A percentile compares a stretch with the other conserved stretches of the same genome.
Evolutionary conservation across 1,140 invertebrate species (phyloP).

Genomic region (Saccostrea cuccullata): DNA sequence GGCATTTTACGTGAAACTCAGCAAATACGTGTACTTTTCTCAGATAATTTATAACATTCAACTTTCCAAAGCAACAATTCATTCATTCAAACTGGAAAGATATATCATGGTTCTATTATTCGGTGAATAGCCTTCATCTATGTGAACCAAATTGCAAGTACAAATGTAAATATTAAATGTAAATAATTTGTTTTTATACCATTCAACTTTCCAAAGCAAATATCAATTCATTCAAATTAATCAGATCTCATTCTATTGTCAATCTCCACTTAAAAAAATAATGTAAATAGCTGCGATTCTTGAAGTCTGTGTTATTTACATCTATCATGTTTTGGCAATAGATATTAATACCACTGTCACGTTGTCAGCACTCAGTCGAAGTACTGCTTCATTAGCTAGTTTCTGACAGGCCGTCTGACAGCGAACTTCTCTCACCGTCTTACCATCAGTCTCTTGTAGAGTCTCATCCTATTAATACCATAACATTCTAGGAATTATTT

Average conservation of each 20-base stretch:
- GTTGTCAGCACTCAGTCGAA: slow-evolving; percentile 80
- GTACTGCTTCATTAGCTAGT: slow-evolving; percentile 79
- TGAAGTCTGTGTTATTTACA: neutral
- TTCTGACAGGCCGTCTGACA: slow-evolving; percentile 76
- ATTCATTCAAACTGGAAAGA: neutral
- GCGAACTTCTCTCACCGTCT: slow-evolving; percentile 62
- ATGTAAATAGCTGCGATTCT: neutral
- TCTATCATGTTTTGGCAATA: slow-evolving; percentile 7
- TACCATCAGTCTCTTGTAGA: slow-evolving; percentile 49
- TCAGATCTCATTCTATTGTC: neutral
- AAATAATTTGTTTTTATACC: no score
- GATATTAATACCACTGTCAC: slow-evolving; percentile 78
- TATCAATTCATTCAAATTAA: neutral
- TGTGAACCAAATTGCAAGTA: no score
- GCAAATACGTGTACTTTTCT: no score
- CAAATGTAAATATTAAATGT: no score
- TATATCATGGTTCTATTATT: no score
- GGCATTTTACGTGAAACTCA: no score
- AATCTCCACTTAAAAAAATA: neutral
- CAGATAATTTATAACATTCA: neutral
- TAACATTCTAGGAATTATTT: no score
- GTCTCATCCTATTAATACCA: neutral
- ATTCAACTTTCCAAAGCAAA: neutral
- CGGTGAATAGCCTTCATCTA: no score
- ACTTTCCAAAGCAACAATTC: neutral